Base-by-base conservation (phyloP, 2,113 vertebrate species). In the Tylochromis polylepis region DNA sequence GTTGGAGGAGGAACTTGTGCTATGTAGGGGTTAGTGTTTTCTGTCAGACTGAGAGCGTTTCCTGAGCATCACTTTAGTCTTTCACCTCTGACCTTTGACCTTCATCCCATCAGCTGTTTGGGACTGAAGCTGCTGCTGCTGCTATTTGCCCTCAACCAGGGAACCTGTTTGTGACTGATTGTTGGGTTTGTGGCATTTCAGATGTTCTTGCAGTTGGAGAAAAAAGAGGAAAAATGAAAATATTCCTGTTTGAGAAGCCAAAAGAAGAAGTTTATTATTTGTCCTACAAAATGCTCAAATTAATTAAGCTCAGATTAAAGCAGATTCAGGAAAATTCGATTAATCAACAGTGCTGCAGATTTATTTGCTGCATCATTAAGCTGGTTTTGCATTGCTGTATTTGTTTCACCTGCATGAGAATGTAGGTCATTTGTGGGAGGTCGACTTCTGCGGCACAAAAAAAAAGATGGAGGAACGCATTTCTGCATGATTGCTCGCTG, bases 71-170 rank as follows among this genome's bases (percentile, higher is more conserved):
- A 57, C 11, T 29, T 59, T 27, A 59, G 24, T 2, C 34, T 70
- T 36, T 56, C 51, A 53, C 8, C 31, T 29, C 43, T 82, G 85
- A 77, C 85, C 65, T 81, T 58, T 46, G 27, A 18, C 14, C 31
- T 10, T 59, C 29, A 9, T 6, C 22, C 65, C n/a, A 20, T 49
- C 3, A 22, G 0, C 75, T 65, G 16, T 36, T 62, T 53, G 72
- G 22, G 31, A 49, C 14, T 9, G 72, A 34, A 53, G 46, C 16
- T 22, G 38, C 12, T 38, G 51, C 75, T 31, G 27, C 11, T 58
- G 78, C 15, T 81, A 1, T 43, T 80, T 22, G 24, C 20, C 41
- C 43, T 22, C 11, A 22, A 0, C 0, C 36, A 58, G 16, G 1
- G 27, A 14, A 24, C 14, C 2, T 18, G 18, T 79, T 36, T 57